A percentile compares a stretch with the other conserved stretches of the same genome.
phyloP scores from a whole-genome alignment of 2,888 invertebrate genomes.

The Neelides folsomi region DNA sequence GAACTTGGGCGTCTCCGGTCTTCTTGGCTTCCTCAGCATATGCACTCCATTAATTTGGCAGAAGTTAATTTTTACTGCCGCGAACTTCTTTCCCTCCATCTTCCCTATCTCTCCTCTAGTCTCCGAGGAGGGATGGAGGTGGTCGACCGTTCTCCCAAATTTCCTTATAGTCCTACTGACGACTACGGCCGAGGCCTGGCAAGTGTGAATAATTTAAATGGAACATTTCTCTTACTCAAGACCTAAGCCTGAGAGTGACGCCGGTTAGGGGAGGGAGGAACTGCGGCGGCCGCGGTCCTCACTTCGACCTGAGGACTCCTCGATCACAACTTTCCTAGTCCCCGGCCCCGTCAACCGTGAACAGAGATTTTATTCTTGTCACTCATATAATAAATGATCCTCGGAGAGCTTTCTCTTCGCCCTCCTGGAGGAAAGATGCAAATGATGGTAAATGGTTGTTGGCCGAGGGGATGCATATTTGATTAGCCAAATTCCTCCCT shows the following conservation, averaged over 20 bases:
- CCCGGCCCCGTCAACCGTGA: not conserved
- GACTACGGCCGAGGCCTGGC: not conserved
- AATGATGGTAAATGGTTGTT: constrained; percentile 10
- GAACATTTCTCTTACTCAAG: not conserved
- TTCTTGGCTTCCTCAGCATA: constrained; percentile 7
- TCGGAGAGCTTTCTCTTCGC: not conserved
- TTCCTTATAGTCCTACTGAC: not conserved
- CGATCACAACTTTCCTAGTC: not conserved
- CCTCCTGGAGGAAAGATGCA: constrained; percentile 1
- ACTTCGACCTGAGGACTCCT: not conserved
- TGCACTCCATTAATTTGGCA: constrained; percentile 22
- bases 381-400: constrained; percentile 1
- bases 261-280: not conserved
- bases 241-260: not conserved
- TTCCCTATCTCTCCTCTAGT: not conserved
- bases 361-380: not conserved
- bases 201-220: constrained; percentile 18
- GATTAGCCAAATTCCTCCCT: constrained; percentile 6
- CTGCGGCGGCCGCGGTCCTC: not conserved
- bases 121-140: not conserved
- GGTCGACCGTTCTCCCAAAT: constrained; percentile 1
- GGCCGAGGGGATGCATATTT: constrained; percentile 10
- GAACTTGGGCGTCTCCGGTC: too few species aligned
- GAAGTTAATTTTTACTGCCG: constrained; percentile 21
- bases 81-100: not conserved